Base-by-base conservation (phyloP, 2,113 vertebrate species). In the Anguilla japonica region DNA sequence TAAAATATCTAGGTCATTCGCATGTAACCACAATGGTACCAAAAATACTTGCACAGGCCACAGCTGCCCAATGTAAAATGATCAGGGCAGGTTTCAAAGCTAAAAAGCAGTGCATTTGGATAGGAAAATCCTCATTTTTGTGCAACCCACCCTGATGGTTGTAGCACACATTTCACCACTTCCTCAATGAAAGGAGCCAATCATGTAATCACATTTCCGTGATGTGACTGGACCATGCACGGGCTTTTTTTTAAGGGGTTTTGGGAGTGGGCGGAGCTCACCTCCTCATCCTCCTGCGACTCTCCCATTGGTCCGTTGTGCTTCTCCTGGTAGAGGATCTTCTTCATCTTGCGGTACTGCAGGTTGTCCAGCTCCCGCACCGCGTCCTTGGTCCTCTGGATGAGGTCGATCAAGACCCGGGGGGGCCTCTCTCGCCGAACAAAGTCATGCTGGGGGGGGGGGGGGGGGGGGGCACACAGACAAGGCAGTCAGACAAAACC, bases 311-410 rank as follows among this genome's bases (percentile, higher is more conserved):
- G 97, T 39, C 98, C 98, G 0, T 98, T 98, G 89, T 96, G 95
- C 1, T 97, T 96, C 94, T 99, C 98, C 86, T 99, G 98, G 95
- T 99, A 99, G 22, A 99, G 98, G 91, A 99, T 99, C 90, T 99
- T 99, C 94, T 99, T 99, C 98, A 99, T 99, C 95, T 99, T 99
- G 88, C 98, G 95, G 93, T 99, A 99, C 93, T 99, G 98, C 86
- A 99, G 94, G 91, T 99, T 99, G 92, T 99, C 98, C 91, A 99
- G 91, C 86, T 99, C 98, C 6, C 98, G 96, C 56, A 99, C 98
- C 0, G 98, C 98, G 89, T 99, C 98, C 93, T 99, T 99, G 43
- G 98, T 99, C 94, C 98, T 97, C 82, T 99, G 98, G 91, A 99
- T 99, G 90, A 99, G 97, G 91, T 99, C 98, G 83, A 97, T 93